Evolutionary conservation across 2,888 invertebrate species (phyloP), one percentile per base, ranked within the genome.

Genomic region (Thera britannica): DNA sequence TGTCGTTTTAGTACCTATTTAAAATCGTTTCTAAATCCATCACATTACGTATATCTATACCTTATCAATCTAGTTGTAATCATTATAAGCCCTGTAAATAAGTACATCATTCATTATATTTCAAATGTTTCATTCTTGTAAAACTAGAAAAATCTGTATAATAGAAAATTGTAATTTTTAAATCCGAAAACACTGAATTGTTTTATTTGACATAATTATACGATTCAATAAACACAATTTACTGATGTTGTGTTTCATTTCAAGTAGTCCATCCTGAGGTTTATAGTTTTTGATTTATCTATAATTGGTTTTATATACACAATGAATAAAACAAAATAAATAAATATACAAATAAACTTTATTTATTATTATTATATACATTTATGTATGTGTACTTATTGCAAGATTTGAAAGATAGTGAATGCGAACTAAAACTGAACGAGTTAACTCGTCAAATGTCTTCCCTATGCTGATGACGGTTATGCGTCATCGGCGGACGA

Each of bases 61-160:
- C 65, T 70, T 72, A 72, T 71, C 72, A 69, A 71, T 49, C 62
- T 69, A 69, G 68, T 52, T 59, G 57, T 70, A 74, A 71, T 77
- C 80, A 86, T 84, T 79, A 85, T 81, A 82, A 86, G 83, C 77
- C 81, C 83, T 93, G 92, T 92, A 92, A 89, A 92, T 92, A 88
- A 76, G 73, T 78, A 80, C 78, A 75, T 79, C 85, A 83, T 86
- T 79, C 85, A 83, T 86, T 90, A 92, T 92, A 90, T 90, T 93
- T 90, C 89, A 81, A 89, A 91, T 86, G 87, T 92, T 91, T 90
- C 86, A 89, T 89, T 92, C 92, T 92, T 92, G 92, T 92, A 92
- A 92, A 90, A 84, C 84, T 92, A 91, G 91, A 86, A 84, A 65
- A 61, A 89, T 85, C 86, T 85, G 90, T 89, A 90, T 89, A 87